Base-by-base conservation (phyloP, 2,113 vertebrate species). In the Corythoichthys intestinalis region DNA sequence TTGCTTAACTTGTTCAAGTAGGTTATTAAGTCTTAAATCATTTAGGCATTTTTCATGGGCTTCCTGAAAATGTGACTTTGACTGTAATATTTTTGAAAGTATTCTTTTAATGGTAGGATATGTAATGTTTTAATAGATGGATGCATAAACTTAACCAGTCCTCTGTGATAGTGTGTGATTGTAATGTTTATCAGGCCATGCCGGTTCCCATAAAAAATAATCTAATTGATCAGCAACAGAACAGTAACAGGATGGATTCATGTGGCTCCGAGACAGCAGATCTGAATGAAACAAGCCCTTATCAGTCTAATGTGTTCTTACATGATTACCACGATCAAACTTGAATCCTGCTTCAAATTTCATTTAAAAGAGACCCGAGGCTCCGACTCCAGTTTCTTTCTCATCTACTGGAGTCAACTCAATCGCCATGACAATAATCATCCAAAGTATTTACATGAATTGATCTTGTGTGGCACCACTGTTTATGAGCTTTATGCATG, bases 261-360 rank as follows among this genome's bases (percentile, higher is more conserved):
- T 65, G 38, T 53, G 58, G 38, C 50, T 66, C 6, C 60, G 62
- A 34, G 56, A 65, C 65, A 71, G 58, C 41, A 52, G 44, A 73
- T 41, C 72, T 49, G 49, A 48, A 59, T 12, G 46, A 69, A 7
- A 28, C 35, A 52, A 63, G 44, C 61, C 41, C 57, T 64, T 37
- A 76, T 67, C 67, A 49, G 39, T 39, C n/a, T 60, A 56, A 49
- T 49, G 50, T 66, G 50, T 67, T 67, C 52, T 56, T 44, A 67
- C 52, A 44, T 44, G 53, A 44, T 56, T 56, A 56, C 56, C 65
- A 44, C 17, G 39, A 34, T 67, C 17, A 41, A 54, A 56, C 13
- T 13, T 67, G 64, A 63, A 62, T 69, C 35, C 39, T 17, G 20
- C n/a, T 7, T 12, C 7, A 52, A 50, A 71, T 68, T 38, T n/a